A percentile compares a stretch with the other conserved stretches of the same genome.
Evolutionary conservation across 2,797 vertebrate genomes (phyloP).

Genomic region (Spea hammondii): DNA sequence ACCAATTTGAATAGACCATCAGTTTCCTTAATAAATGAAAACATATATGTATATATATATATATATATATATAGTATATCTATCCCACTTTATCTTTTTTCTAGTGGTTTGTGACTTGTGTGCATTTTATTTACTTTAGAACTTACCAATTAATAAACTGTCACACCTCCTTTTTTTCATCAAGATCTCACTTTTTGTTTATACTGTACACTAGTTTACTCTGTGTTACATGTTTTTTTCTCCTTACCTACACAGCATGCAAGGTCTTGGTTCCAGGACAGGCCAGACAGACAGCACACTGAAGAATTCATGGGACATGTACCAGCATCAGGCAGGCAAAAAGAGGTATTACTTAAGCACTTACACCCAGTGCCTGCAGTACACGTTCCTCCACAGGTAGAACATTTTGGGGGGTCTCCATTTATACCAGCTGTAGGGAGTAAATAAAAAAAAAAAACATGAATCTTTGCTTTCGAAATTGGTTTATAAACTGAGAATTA

Average conservation of each 20-base stretch:
- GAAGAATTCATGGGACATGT: constrained; percentile 21
- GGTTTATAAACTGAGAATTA: no score
- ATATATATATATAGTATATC: not conserved
- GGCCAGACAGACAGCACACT: constrained; percentile 1
- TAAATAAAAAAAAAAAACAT: not conserved
- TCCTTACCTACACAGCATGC: constrained; percentile 23
- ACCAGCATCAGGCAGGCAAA: constrained; percentile 13
- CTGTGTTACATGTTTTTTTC: not conserved
- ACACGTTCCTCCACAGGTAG: constrained; percentile 15
- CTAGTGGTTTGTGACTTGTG: not conserved
- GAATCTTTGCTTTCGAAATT: no score
- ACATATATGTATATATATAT: no score
- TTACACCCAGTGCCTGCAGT: not conserved
- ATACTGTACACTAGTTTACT: not conserved
- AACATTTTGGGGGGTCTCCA: constrained; percentile 8
- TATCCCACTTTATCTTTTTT: not conserved
- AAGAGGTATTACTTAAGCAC: not conserved
- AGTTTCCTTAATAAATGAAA: no score
- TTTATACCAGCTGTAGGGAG: constrained; percentile 7
- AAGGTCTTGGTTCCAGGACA: constrained; percentile 10
- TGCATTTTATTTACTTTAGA: not conserved
- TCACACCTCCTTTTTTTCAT: not conserved
- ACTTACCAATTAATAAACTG: not conserved
- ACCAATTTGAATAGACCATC: no score
- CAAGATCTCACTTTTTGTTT: not conserved